Evolutionary conservation across 2,888 invertebrate species (phyloP).

Genomic region (Ichneumon xanthorius): DNA sequence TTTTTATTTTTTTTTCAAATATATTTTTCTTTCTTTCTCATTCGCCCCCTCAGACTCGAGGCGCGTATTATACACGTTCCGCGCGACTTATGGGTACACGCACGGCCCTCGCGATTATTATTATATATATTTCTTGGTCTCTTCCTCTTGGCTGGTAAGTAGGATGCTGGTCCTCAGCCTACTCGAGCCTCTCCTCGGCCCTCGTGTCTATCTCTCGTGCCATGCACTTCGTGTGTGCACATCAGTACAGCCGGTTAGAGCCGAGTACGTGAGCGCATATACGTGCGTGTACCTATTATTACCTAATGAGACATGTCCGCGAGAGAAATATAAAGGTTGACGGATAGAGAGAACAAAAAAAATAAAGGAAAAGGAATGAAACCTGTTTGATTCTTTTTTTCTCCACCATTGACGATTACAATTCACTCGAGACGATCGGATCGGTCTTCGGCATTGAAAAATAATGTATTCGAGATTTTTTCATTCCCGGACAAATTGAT

Average conservation of each 20-base stretch:
- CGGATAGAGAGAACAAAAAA: slow-evolving; percentile 7
- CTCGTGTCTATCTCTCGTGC: slow-evolving; percentile 16
- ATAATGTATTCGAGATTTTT: background rate
- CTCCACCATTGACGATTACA: background rate
- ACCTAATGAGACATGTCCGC: slow-evolving; percentile 73
- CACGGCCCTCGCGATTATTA: slow-evolving; percentile 59
- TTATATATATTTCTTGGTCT: slow-evolving; percentile 64
- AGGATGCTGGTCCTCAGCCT: slow-evolving; percentile 46
- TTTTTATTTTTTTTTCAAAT: slow-evolving; percentile 40
- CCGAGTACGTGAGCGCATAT: slow-evolving; percentile 42
- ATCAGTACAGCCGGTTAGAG: slow-evolving; percentile 36
- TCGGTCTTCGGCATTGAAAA: background rate
- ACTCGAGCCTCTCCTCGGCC: slow-evolving; percentile 32
- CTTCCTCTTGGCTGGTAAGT: slow-evolving; percentile 48
- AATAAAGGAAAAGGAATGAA: background rate
- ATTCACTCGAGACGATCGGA: slow-evolving; percentile 18
- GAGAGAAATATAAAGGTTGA: slow-evolving; percentile 54
- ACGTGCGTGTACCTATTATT: slow-evolving; percentile 62
- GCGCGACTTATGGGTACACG: slow-evolving; percentile 31
- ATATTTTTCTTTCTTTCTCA: background rate
- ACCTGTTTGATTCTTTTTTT: background rate
- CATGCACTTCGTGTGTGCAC: slow-evolving; percentile 17
- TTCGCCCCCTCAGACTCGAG: slow-evolving; percentile 59
- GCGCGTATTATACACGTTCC: slow-evolving; percentile 23
- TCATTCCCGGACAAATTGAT: background rate